phyloP scores from a whole-genome alignment of 2,113 vertebrate species.

The Rhabdomys dilectus region DNA sequence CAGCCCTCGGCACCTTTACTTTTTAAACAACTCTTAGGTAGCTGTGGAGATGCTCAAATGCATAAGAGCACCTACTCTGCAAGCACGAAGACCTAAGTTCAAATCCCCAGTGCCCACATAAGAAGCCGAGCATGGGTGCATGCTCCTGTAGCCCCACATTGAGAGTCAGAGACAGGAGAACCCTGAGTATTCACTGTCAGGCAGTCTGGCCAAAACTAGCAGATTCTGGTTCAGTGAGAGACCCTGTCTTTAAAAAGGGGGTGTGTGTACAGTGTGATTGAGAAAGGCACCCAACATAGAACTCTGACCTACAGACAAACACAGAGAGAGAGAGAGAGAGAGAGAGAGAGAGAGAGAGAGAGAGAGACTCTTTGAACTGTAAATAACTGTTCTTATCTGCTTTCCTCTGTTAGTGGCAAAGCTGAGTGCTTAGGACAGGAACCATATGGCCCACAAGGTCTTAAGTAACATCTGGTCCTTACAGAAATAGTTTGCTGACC shows the following conservation, averaged over 20 bases:
- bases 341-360: no score
- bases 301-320: background rate
- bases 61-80: background rate
- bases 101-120: background rate
- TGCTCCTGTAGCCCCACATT: background rate
- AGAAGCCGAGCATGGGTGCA: background rate
- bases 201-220: no score
- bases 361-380: background rate
- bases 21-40: background rate
- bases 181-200: no score
- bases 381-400: background rate
- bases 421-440: background rate
- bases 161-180: background rate
- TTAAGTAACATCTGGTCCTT: background rate
- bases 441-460: background rate
- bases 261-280: background rate
- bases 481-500: background rate
- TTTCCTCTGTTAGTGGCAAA: background rate
- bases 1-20: background rate
- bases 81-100: background rate
- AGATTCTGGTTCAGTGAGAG: background rate
- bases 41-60: background rate
- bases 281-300: no score
- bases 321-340: no score
- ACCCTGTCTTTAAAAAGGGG: background rate